Evolutionary conservation across 1,140 invertebrate species (phyloP).

Genomic region (Pectinophora gossypiella): DNA sequence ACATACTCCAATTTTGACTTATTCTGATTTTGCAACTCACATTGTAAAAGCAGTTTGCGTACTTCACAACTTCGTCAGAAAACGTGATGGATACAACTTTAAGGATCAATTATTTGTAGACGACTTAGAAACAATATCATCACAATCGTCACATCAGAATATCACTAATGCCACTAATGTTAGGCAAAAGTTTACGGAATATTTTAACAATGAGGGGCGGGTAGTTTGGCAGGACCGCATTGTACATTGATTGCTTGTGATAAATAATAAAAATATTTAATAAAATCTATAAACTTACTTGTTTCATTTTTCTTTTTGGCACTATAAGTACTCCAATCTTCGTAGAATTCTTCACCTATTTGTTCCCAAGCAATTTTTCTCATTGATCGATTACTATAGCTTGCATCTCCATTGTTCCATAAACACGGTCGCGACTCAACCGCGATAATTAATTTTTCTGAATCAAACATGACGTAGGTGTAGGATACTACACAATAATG

Average conservation of each 20-base stretch:
- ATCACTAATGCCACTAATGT: neutral
- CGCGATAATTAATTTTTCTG: constrained; percentile 2
- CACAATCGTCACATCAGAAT: neutral
- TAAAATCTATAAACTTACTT: constrained; percentile 1
- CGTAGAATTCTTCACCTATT: constrained; percentile 3
- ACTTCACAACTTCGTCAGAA: constrained; percentile 6
- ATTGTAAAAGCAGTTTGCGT: constrained; percentile 7
- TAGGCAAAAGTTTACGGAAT: constrained; percentile 1
- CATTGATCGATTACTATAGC: neutral
- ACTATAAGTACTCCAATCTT: constrained; percentile 2
- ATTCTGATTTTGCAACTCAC: constrained; percentile 2
- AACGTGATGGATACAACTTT: constrained; percentile 5
- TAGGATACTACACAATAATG: no score
- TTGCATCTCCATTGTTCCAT: neutral
- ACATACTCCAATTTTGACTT: neutral
- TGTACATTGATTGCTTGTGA: neutral
- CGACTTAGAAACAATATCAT: neutral
- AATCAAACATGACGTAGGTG: no score
- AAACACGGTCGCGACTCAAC: neutral
- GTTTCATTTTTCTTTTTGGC: constrained; percentile 7
- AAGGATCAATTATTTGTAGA: constrained; percentile 1
- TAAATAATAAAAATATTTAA: constrained; percentile 5
- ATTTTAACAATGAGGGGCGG: constrained; percentile 5
- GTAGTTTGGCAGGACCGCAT: constrained; percentile 1
- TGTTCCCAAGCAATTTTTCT: constrained; percentile 2